Evolutionary conservation across 2,113 vertebrate species (phyloP).

Genomic region (Oncorhynchus mykiss): DNA sequence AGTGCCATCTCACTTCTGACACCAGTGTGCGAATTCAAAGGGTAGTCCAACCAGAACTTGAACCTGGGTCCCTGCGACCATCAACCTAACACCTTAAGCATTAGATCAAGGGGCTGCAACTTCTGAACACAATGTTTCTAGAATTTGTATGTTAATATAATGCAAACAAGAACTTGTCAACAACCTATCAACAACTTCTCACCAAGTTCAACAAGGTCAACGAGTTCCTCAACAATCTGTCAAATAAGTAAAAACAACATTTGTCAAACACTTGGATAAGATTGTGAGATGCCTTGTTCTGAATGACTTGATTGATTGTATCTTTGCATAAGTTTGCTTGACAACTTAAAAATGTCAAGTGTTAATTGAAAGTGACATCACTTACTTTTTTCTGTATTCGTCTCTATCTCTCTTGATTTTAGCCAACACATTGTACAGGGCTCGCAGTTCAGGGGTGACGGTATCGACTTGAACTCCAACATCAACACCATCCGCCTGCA

Average conservation of each 20-base stretch:
- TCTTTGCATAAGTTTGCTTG: too few relatives aligned
- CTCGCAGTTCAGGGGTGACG: constrained; percentile 51
- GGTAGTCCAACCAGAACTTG: too few relatives aligned
- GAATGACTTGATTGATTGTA: too few relatives aligned
- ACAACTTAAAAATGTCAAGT: background rate
- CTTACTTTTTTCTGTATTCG: constrained; percentile 62
- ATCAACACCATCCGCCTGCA: constrained; percentile 55
- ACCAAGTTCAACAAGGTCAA: background rate
- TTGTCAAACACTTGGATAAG: background rate
- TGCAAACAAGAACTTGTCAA: too few relatives aligned
- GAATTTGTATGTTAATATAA: too few relatives aligned
- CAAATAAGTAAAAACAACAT: background rate
- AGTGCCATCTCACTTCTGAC: too few relatives aligned
- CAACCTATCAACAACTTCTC: too few relatives aligned
- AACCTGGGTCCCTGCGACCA: too few relatives aligned
- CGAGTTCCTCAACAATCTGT: background rate
- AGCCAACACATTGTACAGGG: constrained; percentile 48
- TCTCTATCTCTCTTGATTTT: constrained; percentile 61
- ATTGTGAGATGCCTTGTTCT: background rate
- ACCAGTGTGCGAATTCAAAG: too few relatives aligned
- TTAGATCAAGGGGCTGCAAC: too few relatives aligned
- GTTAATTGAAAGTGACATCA: constrained; percentile 4
- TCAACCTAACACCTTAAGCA: too few relatives aligned
- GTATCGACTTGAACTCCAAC: constrained; percentile 57
- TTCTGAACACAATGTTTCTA: too few relatives aligned